Base-by-base conservation (phyloP, 2,797 vertebrate species). In the Ataeniobius toweri region DNA sequence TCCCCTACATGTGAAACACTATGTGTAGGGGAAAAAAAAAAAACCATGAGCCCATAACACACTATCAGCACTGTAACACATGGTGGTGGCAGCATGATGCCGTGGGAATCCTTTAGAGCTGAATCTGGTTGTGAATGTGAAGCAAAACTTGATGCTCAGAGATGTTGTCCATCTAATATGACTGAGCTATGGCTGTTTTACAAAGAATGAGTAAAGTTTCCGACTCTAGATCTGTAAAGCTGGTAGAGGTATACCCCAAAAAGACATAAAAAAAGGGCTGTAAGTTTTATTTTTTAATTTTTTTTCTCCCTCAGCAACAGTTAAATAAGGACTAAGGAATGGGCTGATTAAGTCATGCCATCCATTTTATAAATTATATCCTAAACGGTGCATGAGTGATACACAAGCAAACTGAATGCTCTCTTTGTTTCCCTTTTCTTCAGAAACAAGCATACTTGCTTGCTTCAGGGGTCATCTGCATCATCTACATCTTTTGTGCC, bases 401-500 rank as follows among this genome's bases (percentile, higher is more conserved):
- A 67, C 8, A 67, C 20, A 39, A 41, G 9, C 63, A 24, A 24
- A 2, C 63, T 41, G 36, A 44, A 5, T 68, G 18, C 39, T 44
- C 1, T 16, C 67, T 41, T 48, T 46, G 41, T 26, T 48, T 72
- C 87, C 18, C 3, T 78, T 36, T 51, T 73, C 71, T 70, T 2
- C 89, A 99, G 98, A 98, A 95, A 91, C 93, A 93, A 0, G 96
- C 97, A 0, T 99, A 99, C 92, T 89, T 98, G 95, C 84, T 96
- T 0, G 97, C 98, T 0, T 98, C 98, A 0, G 97, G 96, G 0
- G 96, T 97, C 89, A 98, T 99, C 16, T 94, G 93, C 74, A 88
- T 94, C 41, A 96, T 99, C 89, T 99, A 98, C 24, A 0, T 98
- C 61, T 22, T 98, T 77, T 99, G 98, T 6, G 97, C 97, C 0